A percentile compares a stretch with the other conserved stretches of the same genome.
Conservation (phyloP, 2,888 invertebrate species). For the Acanthosepion esculentum region DNA sequence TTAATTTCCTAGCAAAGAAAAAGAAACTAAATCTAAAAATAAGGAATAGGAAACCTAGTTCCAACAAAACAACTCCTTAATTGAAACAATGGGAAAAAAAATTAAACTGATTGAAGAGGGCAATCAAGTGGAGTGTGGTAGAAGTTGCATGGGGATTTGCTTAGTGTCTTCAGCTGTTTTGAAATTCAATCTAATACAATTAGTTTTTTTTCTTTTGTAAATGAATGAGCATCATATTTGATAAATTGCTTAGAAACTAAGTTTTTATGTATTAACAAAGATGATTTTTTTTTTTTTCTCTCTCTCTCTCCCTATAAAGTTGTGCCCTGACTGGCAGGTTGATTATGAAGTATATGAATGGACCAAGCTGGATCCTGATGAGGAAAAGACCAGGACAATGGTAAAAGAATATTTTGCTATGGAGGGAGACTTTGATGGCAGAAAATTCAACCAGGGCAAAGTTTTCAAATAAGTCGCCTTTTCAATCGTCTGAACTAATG, state of each 20-base stretch:
- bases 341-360: conserved; percentile 97
- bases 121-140: too few relatives aligned
- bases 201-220: too few relatives aligned
- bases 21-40: too few relatives aligned
- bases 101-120: too few relatives aligned
- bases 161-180: neutral
- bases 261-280: conserved; percentile 58
- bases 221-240: too few relatives aligned
- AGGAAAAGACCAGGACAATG: conserved; percentile 87
- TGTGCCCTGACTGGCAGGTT: conserved; percentile 93
- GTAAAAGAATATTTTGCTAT: conserved; percentile 93
- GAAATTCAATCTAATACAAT: too few relatives aligned
- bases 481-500: conserved; percentile 24
- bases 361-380: conserved; percentile 90
- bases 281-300: conserved; percentile 75
- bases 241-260: too few relatives aligned
- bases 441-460: conserved; percentile 98
- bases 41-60: too few relatives aligned
- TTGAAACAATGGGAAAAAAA: too few relatives aligned
- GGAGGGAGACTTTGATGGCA: conserved; percentile 91
- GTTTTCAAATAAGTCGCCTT: conserved; percentile 88
- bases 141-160: too few relatives aligned
- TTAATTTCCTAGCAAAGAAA: too few relatives aligned
- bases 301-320: conserved; percentile 74
- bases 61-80: too few relatives aligned